Base-by-base conservation (phyloP, 2,797 vertebrate genomes). In the Mus spretus region DNA sequence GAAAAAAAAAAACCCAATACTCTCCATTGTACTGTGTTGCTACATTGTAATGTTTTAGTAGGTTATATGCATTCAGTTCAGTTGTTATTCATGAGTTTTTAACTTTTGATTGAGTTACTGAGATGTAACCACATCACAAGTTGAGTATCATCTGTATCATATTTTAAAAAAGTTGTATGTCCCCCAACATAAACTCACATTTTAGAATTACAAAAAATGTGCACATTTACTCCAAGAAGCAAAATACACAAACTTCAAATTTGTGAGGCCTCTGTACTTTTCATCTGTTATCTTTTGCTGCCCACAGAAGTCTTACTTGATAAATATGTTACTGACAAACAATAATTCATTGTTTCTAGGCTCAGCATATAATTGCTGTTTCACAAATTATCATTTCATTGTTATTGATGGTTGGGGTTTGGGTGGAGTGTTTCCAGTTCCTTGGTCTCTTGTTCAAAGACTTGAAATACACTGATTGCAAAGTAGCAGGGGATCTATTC, bases 281-380 rank as follows among this genome's bases (percentile, higher is more conserved):
- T 89, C 14, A n/a, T 93, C 67, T 96, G 40, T 10, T 94, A 87
- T 82, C 22, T 93, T 96, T 97, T 93, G 50, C 40, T 92, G 20
- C 47, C 17, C 80, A 20, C 8, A 65, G 44, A 86, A 61, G 50
- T 63, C 31, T 89, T 80, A n/a, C 84, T 55, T 89, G 47, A 89
- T 89, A 87, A 85, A 87, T 26, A 63, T 93, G 74, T 79, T 94
- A 63, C 44, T 83, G 40, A 75, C 74, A 86, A 91, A 87, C 17
- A 89, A 80, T 57, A 91, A 91, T 86, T 96, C 34, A 95, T 40
- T 53, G 44, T 95, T 93, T 89, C 31, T 82, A 72, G 63, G 44
- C 24, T 93, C 72, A 93, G 63, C 8, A 94, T 88, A 88, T 92
- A 74, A 78, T 61, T 85, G 78, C 57, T 91, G 15, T 96, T 87